Base-by-base conservation (phyloP, 2,113 vertebrate species). In the Hippoglossus stenolepis region DNA sequence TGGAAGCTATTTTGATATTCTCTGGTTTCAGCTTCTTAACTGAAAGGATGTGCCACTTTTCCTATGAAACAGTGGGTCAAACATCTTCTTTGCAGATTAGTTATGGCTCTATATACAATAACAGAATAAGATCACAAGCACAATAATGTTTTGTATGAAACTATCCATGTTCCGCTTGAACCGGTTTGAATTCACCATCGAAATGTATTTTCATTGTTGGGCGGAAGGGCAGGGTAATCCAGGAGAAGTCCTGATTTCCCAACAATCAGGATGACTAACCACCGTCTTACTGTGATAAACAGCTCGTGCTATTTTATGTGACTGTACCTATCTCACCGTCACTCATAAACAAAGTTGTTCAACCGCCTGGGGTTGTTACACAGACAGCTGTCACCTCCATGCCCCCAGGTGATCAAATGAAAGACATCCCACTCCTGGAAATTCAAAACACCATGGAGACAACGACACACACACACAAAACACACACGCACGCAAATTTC, bases 231-330 rank as follows among this genome's bases (percentile, higher is more conserved):
- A 56, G 21, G 21, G 53, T 56, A 4, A 26, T 31, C 9, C 17
- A 23, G 18, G 28, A 71, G 17, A 69, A 65, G 62, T 23, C 35
- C 9, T 54, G 62, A 74, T 85, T 85, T 90, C 87, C 87, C 79
- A 87, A 89, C 72, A 84, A 60, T 63, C 20, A 53, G 17, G 2
- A 5, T 87, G 75, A 88, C 82, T 82, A 89, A 90, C 62, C 21
- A 75, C 0, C 31, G 31, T 31, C 6, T 31, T 31, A 64, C 11
- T 12, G 40, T 43, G 11, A 43, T 40, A 13, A 43, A 43, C 54
- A 20, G 0, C 12, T 61, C 61, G 26, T 14, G 4, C 69, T 80
- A 73, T 51, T 13, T 2, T 20, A 57, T 75, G 72, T 26, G 51
- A 54, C 12, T 35, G 18, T 3, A 5, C 8, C 15, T 47, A 43